phyloP scores from a whole-genome alignment of 2,888 invertebrate species.

The Thymelicus acteon region DNA sequence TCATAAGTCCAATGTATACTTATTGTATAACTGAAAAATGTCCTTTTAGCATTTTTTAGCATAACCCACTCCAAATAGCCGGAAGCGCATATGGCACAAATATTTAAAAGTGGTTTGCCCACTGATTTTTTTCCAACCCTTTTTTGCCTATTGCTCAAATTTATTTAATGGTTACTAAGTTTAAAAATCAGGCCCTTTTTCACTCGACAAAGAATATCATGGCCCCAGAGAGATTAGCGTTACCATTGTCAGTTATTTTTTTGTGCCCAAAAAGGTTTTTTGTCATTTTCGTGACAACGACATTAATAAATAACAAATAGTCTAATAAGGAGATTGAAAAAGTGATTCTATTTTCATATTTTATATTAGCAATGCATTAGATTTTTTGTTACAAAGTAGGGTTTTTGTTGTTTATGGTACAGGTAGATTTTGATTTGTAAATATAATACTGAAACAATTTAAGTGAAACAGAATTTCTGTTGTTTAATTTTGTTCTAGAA shows the following conservation, averaged over 20 bases:
- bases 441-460: neutral
- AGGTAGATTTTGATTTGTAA: constrained; percentile 7
- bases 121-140: constrained; percentile 63
- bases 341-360: constrained; percentile 65
- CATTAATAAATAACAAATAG: constrained; percentile 81
- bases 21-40: constrained; percentile 51
- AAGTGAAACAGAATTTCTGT: neutral
- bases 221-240: constrained; percentile 77
- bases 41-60: constrained; percentile 69
- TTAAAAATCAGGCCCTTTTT: constrained; percentile 74
- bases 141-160: constrained; percentile 66
- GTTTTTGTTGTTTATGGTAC: constrained; percentile 12
- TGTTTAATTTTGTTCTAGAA: no score
- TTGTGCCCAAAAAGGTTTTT: constrained; percentile 56
- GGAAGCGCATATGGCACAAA: constrained; percentile 83
- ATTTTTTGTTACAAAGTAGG: constrained; percentile 11
- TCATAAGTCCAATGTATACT: constrained; percentile 56
- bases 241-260: constrained; percentile 75
- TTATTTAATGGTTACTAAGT: constrained; percentile 83
- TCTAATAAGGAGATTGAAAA: constrained; percentile 61
- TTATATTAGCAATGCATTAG: constrained; percentile 39
- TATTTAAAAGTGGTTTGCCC: constrained; percentile 79
- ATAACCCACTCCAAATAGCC: constrained; percentile 82
- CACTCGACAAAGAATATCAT: constrained; percentile 69
- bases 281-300: constrained; percentile 67